Evolutionary conservation across 2,888 invertebrate species (phyloP).

Genomic region (Gari tellinella): DNA sequence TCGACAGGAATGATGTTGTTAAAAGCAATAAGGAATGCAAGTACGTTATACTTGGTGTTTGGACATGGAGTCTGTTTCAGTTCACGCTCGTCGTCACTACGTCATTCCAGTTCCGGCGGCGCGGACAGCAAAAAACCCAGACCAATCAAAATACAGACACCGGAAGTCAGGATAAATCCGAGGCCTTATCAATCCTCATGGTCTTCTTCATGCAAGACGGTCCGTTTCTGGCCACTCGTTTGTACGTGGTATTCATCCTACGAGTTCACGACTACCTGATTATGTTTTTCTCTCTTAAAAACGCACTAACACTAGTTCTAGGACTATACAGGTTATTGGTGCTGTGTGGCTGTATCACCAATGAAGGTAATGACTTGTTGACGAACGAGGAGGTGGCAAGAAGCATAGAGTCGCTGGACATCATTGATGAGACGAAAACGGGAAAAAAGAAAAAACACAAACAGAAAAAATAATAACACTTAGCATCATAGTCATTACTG

Average conservation of each 20-base stretch:
- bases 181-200: slow-evolving; percentile 51
- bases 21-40: slow-evolving; percentile 3
- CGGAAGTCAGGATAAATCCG: slow-evolving; percentile 37
- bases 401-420: slow-evolving; percentile 45
- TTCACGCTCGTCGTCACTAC: slow-evolving; percentile 55
- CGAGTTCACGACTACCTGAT: slow-evolving; percentile 35
- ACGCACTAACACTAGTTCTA: slow-evolving; percentile 45
- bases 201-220: slow-evolving; percentile 63
- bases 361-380: slow-evolving; percentile 56
- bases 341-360: slow-evolving; percentile 37
- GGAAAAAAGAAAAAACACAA: no score
- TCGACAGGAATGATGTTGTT: slow-evolving; percentile 22
- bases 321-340: slow-evolving; percentile 48
- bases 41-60: slow-evolving; percentile 41
- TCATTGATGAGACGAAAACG: no score
- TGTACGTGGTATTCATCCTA: slow-evolving; percentile 32
- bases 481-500: no score
- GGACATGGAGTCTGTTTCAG: slow-evolving; percentile 58
- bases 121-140: slow-evolving; percentile 2
- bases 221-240: slow-evolving; percentile 42
- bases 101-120: slow-evolving; percentile 30
- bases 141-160: background rate
- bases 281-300: slow-evolving; percentile 55
- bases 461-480: no score
- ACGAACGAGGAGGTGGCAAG: slow-evolving; percentile 45